Conservation (phyloP, 1,140 invertebrate species). For the Penaeus japonicus region DNA sequence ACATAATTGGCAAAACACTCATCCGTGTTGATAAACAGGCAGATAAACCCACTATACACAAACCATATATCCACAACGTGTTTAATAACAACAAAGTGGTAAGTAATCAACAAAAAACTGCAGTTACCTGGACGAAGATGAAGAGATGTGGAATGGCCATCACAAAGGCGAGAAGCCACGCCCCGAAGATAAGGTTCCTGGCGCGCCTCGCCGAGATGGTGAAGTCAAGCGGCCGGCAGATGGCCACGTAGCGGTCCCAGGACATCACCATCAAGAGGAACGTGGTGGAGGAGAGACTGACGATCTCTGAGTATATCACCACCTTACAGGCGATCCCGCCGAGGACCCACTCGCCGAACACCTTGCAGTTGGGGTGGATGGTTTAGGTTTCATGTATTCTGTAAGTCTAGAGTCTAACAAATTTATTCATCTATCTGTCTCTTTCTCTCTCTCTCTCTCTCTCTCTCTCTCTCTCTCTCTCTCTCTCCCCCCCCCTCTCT, state of each 20-base stretch:
- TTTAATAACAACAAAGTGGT: no score
- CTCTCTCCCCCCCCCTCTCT: no score
- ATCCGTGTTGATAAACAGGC: background rate
- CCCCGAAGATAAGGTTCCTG: constrained; percentile 62
- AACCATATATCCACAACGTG: background rate
- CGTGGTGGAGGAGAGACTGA: constrained; percentile 66
- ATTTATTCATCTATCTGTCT: no score
- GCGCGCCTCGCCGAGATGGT: constrained; percentile 58
- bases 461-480: no score
- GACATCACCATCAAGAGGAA: constrained; percentile 67
- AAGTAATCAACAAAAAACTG: background rate
- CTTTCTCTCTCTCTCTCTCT: no score
- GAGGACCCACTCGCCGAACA: constrained; percentile 66
- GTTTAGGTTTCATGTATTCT: background rate
- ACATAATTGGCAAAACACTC: no score
- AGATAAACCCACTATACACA: no score
- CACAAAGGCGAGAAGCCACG: constrained; percentile 66
- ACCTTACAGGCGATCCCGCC: constrained; percentile 64
- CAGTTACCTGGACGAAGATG: constrained; percentile 65
- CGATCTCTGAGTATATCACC: constrained; percentile 65
- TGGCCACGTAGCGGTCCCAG: constrained; percentile 65
- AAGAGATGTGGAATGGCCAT: constrained; percentile 66
- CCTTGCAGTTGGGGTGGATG: constrained; percentile 60
- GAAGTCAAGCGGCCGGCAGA: constrained; percentile 65
- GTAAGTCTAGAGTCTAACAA: no score